phyloP scores from a whole-genome alignment of 2,888 invertebrate genomes.

The Melanophora roralis region DNA sequence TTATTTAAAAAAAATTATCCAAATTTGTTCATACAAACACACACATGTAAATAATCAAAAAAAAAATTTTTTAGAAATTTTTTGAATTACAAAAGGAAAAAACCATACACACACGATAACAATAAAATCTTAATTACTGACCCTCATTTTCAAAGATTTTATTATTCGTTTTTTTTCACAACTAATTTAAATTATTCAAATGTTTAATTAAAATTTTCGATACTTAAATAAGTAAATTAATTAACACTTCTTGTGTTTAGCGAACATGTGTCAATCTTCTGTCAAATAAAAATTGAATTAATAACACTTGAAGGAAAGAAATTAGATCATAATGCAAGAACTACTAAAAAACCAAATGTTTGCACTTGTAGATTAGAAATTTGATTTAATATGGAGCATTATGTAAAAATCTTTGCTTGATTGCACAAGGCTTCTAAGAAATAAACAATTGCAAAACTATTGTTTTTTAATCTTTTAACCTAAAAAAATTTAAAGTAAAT shows the following conservation, averaged over 20 bases:
- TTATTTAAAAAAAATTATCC: not conserved
- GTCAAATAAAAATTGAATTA: slow-evolving; percentile 32
- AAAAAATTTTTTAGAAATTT: too few species aligned
- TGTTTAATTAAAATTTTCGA: slow-evolving; percentile 19
- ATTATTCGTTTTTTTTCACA: not conserved
- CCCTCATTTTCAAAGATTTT: not conserved
- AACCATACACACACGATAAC: too few species aligned
- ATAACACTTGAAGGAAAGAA: slow-evolving; percentile 27
- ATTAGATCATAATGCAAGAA: slow-evolving; percentile 1
- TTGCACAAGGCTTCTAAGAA: too few species aligned
- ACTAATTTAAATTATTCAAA: not conserved
- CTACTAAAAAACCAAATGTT: not conserved
- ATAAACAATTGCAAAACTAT: too few species aligned
- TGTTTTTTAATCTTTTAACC: too few species aligned
- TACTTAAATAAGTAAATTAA: slow-evolving; percentile 25
- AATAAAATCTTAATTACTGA: not conserved
- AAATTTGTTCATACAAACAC: not conserved
- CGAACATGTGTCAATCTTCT: slow-evolving; percentile 52
- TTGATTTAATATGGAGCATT: not conserved
- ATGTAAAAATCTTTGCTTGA: too few species aligned
- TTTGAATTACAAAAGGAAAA: too few species aligned
- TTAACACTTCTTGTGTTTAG: slow-evolving; percentile 6
- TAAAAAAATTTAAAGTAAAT: too few species aligned
- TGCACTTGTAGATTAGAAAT: not conserved
- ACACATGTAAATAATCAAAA: too few species aligned